Percentiles rank a stretch among this genome's conserved stretches.
These are phyloP conservation scores for Halisarca cf. caerulea DNA, from an alignment of 37 sponge, comb jelly and placozoan genomes.

Conservation along the genomic window DNA sequence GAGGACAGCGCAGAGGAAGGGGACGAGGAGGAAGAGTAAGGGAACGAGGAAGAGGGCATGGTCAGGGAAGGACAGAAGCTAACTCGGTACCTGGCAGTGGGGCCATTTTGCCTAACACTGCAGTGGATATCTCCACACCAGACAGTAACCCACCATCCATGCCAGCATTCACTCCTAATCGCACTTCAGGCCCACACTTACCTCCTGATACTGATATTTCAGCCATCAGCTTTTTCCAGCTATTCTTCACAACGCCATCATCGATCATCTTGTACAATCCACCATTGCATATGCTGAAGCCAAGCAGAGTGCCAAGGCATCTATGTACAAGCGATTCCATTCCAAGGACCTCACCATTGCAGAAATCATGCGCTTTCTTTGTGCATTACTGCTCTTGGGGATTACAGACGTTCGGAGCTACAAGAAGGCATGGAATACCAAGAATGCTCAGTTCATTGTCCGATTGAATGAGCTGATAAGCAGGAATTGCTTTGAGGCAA, in stretches of 20 bases:
- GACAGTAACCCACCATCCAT: no score
- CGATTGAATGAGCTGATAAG: slow-evolving; percentile 13
- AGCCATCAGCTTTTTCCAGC: slow-evolving; percentile 8
- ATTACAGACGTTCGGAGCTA: not conserved
- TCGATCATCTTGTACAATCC: not conserved
- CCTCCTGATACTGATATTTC: not conserved
- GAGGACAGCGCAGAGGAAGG: no score
- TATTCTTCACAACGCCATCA: slow-evolving; percentile 3
- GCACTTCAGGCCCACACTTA: slow-evolving; percentile 9
- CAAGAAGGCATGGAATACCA: slow-evolving; percentile 4
- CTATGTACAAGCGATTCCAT: not conserved
- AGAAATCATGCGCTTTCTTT: not conserved
- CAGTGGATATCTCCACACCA: no score
- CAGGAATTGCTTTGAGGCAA: not conserved
- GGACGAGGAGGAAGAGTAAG: no score
- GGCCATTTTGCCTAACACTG: no score
- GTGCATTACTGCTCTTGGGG: slow-evolving; percentile 11
- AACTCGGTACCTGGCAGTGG: no score
- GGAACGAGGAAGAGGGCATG: no score
- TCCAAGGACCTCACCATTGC: not conserved
- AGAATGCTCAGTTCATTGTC: slow-evolving; percentile 2
- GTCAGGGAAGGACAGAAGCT: no score
- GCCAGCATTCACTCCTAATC: not conserved
- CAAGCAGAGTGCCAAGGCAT: not conserved
- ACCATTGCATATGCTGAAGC: slow-evolving; percentile 18